phyloP scores from a whole-genome alignment of 2,888 invertebrate species.

The Drosophila engyochracea region DNA sequence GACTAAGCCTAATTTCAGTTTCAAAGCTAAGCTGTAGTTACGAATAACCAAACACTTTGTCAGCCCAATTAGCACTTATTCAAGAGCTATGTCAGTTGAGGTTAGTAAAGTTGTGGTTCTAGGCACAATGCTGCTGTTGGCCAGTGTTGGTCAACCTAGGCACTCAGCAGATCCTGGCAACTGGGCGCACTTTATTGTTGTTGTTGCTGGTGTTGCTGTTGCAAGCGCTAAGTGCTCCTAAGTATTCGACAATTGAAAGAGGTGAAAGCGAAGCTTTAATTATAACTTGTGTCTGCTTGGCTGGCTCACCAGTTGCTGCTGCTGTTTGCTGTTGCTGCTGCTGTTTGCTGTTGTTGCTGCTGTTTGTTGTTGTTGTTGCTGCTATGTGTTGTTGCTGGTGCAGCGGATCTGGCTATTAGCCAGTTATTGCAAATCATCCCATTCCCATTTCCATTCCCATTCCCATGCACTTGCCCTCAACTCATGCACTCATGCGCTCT shows the following conservation, averaged over 20 bases:
- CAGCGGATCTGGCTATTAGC: constrained; percentile 57
- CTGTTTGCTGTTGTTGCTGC: constrained; percentile 7
- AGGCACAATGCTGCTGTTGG: neutral
- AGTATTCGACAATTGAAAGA: constrained; percentile 55
- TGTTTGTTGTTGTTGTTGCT: constrained; percentile 10
- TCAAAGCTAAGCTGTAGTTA: neutral
- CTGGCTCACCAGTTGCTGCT: constrained; percentile 31
- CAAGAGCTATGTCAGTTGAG: neutral
- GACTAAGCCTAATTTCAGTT: neutral
- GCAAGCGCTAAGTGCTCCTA: constrained; percentile 44
- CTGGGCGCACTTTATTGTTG: neutral
- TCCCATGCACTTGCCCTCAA: constrained; percentile 53
- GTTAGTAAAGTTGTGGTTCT: neutral
- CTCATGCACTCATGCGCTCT: constrained; percentile 41
- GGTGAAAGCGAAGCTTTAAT: constrained; percentile 63
- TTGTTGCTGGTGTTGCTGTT: neutral
- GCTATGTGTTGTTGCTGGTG: constrained; percentile 24
- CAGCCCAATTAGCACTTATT: neutral
- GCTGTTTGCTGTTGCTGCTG: neutral
- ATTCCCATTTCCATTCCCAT: constrained; percentile 26
- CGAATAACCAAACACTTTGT: neutral
- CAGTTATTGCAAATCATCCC: constrained; percentile 54
- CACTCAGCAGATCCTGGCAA: constrained; percentile 12
- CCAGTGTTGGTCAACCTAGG: constrained; percentile 12
- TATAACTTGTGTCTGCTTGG: constrained; percentile 52